phyloP scores from a whole-genome alignment of 2,888 invertebrate genomes.

The Drosophila helvetica region DNA sequence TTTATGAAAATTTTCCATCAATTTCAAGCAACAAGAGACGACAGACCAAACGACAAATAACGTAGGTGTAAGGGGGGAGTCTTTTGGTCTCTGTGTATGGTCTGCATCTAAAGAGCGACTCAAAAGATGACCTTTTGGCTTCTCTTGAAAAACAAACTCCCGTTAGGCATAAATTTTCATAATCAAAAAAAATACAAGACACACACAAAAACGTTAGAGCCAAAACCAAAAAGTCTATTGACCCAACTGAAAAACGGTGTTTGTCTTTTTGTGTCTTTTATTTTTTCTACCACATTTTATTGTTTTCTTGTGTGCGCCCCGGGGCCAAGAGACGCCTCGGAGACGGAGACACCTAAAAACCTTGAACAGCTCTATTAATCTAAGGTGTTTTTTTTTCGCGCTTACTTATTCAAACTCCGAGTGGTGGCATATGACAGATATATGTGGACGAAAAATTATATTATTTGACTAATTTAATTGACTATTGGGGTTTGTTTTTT shows the following conservation, averaged over 20 bases:
- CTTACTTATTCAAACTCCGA: conserved; percentile 42
- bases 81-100: conserved; percentile 21
- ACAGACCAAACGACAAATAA: neutral
- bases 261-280: conserved; percentile 8
- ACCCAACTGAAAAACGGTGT: conserved; percentile 49
- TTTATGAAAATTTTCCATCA: neutral
- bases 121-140: conserved; percentile 11
- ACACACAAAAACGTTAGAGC: conserved; percentile 2
- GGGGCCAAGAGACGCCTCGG: conserved; percentile 22
- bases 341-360: conserved; percentile 20
- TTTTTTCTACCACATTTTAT: conserved; percentile 14
- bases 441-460: conserved; percentile 26
- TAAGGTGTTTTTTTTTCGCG: conserved; percentile 51
- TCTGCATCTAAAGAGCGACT: conserved; percentile 9
- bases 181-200: conserved; percentile 2
- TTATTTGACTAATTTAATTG: conserved; percentile 65
- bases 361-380: conserved; percentile 66
- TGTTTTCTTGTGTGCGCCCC: conserved; percentile 15
- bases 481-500: conserved; percentile 44
- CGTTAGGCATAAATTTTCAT: conserved; percentile 45
- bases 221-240: conserved; percentile 49
- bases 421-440: conserved; percentile 6
- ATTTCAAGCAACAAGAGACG: neutral
- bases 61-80: conserved; percentile 47
- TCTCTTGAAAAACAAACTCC: conserved; percentile 11